Percentiles rank a stretch among this genome's conserved stretches.
Evolutionary conservation across 2,888 invertebrate genomes (phyloP).

Genomic region (Gortyna flavago): DNA sequence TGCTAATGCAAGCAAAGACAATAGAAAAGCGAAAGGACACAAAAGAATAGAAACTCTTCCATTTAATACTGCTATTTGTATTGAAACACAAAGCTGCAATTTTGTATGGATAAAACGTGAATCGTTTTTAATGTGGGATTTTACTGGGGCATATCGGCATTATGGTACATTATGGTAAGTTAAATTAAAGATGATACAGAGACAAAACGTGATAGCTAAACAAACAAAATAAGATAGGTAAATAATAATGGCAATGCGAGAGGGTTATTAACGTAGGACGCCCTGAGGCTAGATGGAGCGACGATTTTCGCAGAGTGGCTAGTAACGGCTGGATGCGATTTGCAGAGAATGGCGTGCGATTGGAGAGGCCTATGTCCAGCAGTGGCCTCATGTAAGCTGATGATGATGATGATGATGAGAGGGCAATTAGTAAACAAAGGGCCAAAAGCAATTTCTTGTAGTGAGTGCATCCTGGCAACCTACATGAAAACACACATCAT

Average conservation of each 20-base stretch:
- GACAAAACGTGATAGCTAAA: not conserved
- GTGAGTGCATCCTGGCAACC: not conserved
- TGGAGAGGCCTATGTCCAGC: not conserved
- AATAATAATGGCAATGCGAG: not conserved
- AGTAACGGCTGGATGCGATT: not conserved
- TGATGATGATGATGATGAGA: not conserved
- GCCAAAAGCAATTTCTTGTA: constrained; percentile 1
- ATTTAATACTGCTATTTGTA: constrained; percentile 50
- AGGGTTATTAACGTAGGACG: not conserved
- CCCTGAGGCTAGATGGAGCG: not conserved
- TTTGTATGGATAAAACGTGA: constrained; percentile 34
- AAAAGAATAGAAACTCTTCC: constrained; percentile 59
- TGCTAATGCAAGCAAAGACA: constrained; percentile 53
- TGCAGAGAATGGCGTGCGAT: not conserved
- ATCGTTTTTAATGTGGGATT: constrained; percentile 39
- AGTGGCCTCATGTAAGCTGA: not conserved
- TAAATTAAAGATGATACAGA: not conserved
- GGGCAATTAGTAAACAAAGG: not conserved
- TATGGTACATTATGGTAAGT: not conserved
- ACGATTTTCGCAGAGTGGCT: not conserved
- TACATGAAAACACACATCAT: not conserved
- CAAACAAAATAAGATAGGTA: too few species aligned
- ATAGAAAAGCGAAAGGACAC: constrained; percentile 61
- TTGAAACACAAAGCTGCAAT: constrained; percentile 50
- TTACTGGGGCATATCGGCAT: constrained; percentile 7